Evolutionary conservation across 2,888 invertebrate genomes (phyloP).

Genomic region (Melinaea marsaeus): DNA sequence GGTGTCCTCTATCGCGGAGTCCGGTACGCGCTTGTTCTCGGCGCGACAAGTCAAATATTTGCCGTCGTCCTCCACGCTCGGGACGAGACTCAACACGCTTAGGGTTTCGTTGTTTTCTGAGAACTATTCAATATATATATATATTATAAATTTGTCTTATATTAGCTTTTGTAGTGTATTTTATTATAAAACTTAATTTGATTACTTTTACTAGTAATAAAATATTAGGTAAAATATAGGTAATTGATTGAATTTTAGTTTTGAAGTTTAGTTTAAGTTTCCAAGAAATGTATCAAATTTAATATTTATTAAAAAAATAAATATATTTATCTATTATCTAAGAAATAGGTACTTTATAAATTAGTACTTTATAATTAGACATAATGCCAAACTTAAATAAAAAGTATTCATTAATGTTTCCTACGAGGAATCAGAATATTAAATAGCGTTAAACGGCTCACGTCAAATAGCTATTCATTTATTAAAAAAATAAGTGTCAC

Average conservation of each 20-base stretch:
- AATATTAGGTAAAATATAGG: not conserved
- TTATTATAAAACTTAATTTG: no score
- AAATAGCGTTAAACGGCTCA: not conserved
- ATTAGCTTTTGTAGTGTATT: no score
- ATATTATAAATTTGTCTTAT: no score
- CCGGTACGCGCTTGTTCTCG: constrained; percentile 90
- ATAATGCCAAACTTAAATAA: not conserved
- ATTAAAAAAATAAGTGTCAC: not conserved
- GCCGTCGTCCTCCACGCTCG: constrained; percentile 91
- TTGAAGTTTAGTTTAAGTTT: not conserved
- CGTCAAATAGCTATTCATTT: not conserved
- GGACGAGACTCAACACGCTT: constrained; percentile 89
- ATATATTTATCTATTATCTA: no score
- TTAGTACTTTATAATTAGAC: not conserved
- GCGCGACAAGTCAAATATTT: constrained; percentile 93
- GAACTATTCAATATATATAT: constrained; percentile 74
- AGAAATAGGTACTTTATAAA: no score
- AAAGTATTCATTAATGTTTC: not conserved
- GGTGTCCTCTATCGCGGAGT: constrained; percentile 90
- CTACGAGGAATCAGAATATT: constrained; percentile 1
- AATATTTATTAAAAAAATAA: not conserved
- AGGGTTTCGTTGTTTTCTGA: constrained; percentile 90
- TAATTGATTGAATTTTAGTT: not conserved
- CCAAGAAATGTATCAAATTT: not conserved
- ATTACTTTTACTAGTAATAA: no score